Evolutionary conservation across 23 tunicate genomes (phyloP), one percentile per base, ranked within the genome.

Genomic region (Corella eumyota): DNA sequence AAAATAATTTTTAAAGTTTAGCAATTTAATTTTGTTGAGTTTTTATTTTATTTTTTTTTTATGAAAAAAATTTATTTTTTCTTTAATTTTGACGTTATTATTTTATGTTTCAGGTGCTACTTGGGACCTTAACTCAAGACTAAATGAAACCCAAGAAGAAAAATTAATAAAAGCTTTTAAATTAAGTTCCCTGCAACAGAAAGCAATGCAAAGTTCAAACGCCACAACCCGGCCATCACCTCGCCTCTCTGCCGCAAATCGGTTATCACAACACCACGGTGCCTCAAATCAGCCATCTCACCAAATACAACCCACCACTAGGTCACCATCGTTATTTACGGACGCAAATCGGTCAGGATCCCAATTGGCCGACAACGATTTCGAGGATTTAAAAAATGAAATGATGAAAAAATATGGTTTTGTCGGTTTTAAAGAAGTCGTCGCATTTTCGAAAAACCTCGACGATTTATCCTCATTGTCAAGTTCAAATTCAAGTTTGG

Each of bases 381-480:
- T 84, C 45, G 95, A 85, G 52, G 95, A 85, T 50, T 36, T 85
- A 0, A 80, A 85, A 65, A 69, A 70, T 30, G 85, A 77, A 60
- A 77, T 85, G 70, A 70, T 85, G 85, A 77, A 85, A 54, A 71
- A 77, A 51, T 85, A 85, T 56, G 79, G 74, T 1, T 66, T 85
- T 34, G 85, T 72, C 50, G 76, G 83, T 0, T 26, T 76, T 2
- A 44, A 65, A 38, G 73, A 61, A 6, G 73, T 67, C 29, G 57
- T 64, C 21, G 2, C 69, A 17, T 72, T 62, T 61, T 29, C 71
- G 46, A 26, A 36, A 5, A 25, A 25, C 13, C 34, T 17, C 49
- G 50, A 37, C 53, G 64, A 71, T 64, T 37, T 64, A 25, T 74
- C 80, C 20, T 74, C 80, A 1, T 20, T 74, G 54, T 75, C 82